Percentiles rank a stretch among this genome's conserved stretches.
Conservation (phyloP, 2,113 vertebrate genomes). For the Saccopteryx bilineata region DNA sequence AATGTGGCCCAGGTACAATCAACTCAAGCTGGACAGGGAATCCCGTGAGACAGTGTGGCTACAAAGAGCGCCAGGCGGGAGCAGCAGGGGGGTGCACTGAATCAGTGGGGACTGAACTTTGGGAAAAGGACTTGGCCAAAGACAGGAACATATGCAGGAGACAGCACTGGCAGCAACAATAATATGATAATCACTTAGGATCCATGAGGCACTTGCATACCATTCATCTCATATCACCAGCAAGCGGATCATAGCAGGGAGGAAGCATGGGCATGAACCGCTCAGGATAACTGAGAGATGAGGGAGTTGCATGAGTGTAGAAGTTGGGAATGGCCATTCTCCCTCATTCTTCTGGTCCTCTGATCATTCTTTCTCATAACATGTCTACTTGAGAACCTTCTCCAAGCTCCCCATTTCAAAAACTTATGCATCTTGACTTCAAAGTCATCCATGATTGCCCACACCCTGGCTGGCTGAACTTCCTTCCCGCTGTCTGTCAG, state of each 20-base stretch:
- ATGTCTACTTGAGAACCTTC: not conserved
- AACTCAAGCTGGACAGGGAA: not conserved
- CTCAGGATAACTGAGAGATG: not conserved
- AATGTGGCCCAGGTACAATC: not conserved
- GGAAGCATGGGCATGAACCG: not conserved
- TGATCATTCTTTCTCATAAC: not conserved
- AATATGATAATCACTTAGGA: not conserved
- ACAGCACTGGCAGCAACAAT: not conserved
- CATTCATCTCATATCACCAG: not conserved
- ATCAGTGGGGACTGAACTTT: not conserved
- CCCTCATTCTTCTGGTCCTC: not conserved
- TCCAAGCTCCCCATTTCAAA: not conserved
- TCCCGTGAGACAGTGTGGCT: not conserved
- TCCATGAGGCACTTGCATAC: not conserved
- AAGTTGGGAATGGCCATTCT: not conserved
- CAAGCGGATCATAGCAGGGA: not conserved
- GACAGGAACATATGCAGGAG: not conserved
- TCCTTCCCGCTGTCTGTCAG: not conserved
- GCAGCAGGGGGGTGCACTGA: accelerated
- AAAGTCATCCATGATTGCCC: not conserved
- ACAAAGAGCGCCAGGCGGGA: not conserved
- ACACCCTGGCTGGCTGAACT: not conserved
- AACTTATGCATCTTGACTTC: not conserved
- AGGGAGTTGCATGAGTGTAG: not conserved
- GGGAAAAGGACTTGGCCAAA: not conserved